Percentiles rank a stretch among this genome's conserved stretches.
These are phyloP conservation scores for Anticlea derivata DNA, from an alignment of 2,888 invertebrate species.

Conservation along the genomic window DNA sequence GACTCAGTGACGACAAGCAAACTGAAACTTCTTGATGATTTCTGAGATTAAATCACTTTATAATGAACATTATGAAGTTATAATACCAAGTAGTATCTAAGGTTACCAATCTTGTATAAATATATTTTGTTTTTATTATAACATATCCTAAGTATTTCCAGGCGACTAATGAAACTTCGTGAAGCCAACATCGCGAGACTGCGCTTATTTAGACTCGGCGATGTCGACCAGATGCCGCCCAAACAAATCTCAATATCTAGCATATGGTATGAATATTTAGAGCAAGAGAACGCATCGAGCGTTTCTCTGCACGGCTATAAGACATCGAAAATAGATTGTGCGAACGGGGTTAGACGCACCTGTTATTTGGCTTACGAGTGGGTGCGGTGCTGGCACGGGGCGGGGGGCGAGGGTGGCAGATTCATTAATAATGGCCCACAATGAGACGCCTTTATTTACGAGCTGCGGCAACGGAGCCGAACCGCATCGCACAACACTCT, in stretches of 20 bases:
- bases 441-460: conserved; percentile 83
- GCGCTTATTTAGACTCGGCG: conserved; percentile 72
- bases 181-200: conserved; percentile 70
- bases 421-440: conserved; percentile 83
- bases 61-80: not conserved
- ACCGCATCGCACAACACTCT: conserved; percentile 61
- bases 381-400: conserved; percentile 57
- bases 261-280: conserved; percentile 82
- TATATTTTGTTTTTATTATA: conserved; percentile 35
- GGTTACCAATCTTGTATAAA: not conserved
- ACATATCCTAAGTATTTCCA: conserved; percentile 70
- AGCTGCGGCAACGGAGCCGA: conserved; percentile 69
- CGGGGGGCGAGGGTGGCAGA: conserved; percentile 63
- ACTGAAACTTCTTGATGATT: no score
- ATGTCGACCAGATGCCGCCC: conserved; percentile 80
- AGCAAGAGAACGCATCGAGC: conserved; percentile 74
- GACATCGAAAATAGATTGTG: conserved; percentile 84
- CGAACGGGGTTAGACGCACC: conserved; percentile 84
- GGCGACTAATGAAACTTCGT: conserved; percentile 76
- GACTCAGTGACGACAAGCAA: no score
- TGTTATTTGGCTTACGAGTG: conserved; percentile 79
- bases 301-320: conserved; percentile 79
- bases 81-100: not conserved
- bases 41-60: no score
- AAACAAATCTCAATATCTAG: conserved; percentile 81